Percentiles rank a stretch among this genome's conserved stretches.
Evolutionary conservation across 2,797 vertebrate species (phyloP).

Genomic region (Lepilemur ruficaudatus): DNA sequence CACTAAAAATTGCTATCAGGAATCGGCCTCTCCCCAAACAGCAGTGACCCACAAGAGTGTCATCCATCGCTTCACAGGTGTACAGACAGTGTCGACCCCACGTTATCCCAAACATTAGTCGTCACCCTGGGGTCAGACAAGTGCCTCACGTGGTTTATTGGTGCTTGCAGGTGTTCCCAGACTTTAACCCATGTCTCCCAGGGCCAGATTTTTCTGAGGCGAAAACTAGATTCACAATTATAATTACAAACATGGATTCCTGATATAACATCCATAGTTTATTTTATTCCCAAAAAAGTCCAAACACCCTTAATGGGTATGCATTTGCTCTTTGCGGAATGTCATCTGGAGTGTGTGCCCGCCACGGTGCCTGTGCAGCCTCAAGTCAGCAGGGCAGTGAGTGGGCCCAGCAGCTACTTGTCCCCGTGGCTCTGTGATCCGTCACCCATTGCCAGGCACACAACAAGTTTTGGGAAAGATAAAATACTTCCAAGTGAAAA

Average conservation of each 20-base stretch:
- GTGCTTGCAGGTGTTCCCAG: background rate
- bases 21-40: background rate
- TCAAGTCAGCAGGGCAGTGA: background rate
- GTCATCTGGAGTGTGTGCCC: accelerated
- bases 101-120: background rate
- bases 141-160: background rate
- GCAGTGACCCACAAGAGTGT: background rate
- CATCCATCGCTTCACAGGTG: background rate
- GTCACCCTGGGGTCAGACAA: background rate
- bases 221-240: background rate
- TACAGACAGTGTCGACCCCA: accelerated
- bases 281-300: background rate
- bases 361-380: background rate
- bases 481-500: background rate
- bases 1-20: background rate
- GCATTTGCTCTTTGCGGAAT: background rate
- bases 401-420: too few species aligned
- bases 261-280: background rate
- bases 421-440: background rate
- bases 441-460: too few species aligned
- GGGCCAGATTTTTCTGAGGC: background rate
- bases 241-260: background rate
- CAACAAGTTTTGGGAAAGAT: background rate
- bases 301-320: too few species aligned
- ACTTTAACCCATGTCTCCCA: background rate